phyloP scores from a whole-genome alignment of 2,888 invertebrate genomes.

The Ganaspis brasiliensis region DNA sequence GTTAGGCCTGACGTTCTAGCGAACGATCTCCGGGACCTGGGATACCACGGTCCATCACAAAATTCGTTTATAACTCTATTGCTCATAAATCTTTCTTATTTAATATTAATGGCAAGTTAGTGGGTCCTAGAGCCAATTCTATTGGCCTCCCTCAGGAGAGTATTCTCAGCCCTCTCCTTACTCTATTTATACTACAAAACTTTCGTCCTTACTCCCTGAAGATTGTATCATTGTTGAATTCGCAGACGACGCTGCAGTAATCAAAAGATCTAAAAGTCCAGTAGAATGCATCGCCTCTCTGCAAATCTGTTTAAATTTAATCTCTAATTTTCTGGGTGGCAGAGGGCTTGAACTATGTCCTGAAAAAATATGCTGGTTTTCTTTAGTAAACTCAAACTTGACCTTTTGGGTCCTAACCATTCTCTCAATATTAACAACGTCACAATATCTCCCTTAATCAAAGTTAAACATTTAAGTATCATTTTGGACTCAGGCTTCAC shows the following conservation, averaged over 20 bases:
- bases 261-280: too few species aligned
- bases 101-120: background rate
- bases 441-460: background rate
- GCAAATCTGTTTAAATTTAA: too few species aligned
- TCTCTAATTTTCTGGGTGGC: too few species aligned
- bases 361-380: too few species aligned
- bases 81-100: background rate
- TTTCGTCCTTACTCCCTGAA: background rate
- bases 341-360: background rate
- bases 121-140: background rate
- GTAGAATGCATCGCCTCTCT: too few species aligned
- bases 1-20: slow-evolving; percentile 47
- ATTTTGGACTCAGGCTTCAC: background rate
- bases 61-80: background rate
- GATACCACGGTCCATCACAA: slow-evolving; percentile 32
- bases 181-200: background rate
- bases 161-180: background rate
- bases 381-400: too few species aligned
- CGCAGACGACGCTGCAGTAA: too few species aligned
- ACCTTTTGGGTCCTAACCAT: background rate
- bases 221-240: too few species aligned
- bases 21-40: slow-evolving; percentile 44
- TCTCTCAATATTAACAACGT: background rate
- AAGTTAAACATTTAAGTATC: background rate
- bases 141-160: too few species aligned